Conservation (phyloP, 2,797 vertebrate species). For the Iguana delicatissima region DNA sequence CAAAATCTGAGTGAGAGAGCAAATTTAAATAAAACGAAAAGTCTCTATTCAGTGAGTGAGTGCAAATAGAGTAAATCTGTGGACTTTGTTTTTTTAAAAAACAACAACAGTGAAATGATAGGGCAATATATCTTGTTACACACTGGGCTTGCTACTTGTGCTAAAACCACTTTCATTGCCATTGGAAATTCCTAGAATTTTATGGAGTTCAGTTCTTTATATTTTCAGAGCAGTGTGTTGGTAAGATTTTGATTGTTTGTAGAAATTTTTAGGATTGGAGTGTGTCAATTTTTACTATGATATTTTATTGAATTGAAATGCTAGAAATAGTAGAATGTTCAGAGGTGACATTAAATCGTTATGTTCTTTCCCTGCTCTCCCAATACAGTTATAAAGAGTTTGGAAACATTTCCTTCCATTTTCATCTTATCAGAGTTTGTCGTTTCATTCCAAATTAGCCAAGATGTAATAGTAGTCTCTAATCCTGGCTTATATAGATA, state of each 20-base stretch:
- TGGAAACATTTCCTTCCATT: background rate
- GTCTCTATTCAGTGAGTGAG: conserved; percentile 49
- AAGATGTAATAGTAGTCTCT: background rate
- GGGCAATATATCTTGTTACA: conserved; percentile 42
- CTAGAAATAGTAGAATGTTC: background rate
- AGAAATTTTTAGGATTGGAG: background rate
- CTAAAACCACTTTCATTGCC: conserved; percentile 41
- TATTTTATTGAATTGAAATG: background rate
- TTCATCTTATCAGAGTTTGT: background rate
- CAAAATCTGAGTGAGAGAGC: conserved; percentile 65
- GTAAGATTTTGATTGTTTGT: background rate
- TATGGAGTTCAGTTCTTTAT: background rate
- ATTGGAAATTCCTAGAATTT: background rate
- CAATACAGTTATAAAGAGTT: too few species aligned
- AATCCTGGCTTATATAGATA: background rate
- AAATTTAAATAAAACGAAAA: conserved; percentile 72
- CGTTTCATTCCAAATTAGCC: background rate
- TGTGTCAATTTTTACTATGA: background rate
- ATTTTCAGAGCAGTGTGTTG: conserved; percentile 12
- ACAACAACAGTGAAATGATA: conserved; percentile 29
- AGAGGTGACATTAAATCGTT: background rate
- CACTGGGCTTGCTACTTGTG: conserved; percentile 26
- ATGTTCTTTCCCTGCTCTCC: too few species aligned
- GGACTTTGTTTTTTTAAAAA: conserved; percentile 40
- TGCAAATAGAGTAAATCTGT: conserved; percentile 44